Percentiles rank a stretch among this genome's conserved stretches.
Evolutionary conservation across 2,797 vertebrate genomes (phyloP).

Genomic region (Argentina silus): DNA sequence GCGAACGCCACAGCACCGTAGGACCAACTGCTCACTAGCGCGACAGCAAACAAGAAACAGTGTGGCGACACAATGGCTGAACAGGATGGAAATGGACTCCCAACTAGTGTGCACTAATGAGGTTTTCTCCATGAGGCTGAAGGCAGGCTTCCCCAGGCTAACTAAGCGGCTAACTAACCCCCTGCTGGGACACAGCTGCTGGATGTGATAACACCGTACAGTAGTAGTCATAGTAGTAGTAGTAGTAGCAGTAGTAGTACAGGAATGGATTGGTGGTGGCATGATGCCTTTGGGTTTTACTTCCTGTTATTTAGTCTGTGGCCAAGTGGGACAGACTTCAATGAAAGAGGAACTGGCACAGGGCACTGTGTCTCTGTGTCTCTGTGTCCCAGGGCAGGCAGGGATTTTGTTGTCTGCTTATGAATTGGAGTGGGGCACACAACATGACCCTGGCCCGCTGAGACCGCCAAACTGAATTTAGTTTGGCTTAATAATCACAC

Average conservation of each 20-base stretch:
- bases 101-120: constrained; percentile 54
- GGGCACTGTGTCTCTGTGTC: constrained; percentile 15
- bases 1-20: not conserved
- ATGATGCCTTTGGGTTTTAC: constrained; percentile 41
- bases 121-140: constrained; percentile 46
- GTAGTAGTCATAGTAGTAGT: not conserved
- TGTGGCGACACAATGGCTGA: constrained; percentile 18
- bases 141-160: constrained; percentile 53
- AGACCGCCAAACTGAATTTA: constrained; percentile 9
- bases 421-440: not conserved
- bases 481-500: constrained; percentile 7
- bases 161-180: constrained; percentile 66
- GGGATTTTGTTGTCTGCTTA: constrained; percentile 32
- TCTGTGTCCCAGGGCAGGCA: not conserved
- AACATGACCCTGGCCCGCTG: not conserved
- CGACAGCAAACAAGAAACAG: constrained; percentile 20
- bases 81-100: constrained; percentile 45
- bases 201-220: constrained; percentile 44
- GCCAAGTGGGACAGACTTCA: constrained; percentile 44
- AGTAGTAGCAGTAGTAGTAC: not conserved
- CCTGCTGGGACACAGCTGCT: constrained; percentile 68
- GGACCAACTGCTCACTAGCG: constrained; percentile 32
- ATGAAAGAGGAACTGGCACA: constrained; percentile 27
- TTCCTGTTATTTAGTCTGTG: constrained; percentile 39
- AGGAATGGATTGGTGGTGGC: constrained; percentile 42